Conservation (phyloP, 2,888 invertebrate species). For the Melanostoma mellinum region DNA sequence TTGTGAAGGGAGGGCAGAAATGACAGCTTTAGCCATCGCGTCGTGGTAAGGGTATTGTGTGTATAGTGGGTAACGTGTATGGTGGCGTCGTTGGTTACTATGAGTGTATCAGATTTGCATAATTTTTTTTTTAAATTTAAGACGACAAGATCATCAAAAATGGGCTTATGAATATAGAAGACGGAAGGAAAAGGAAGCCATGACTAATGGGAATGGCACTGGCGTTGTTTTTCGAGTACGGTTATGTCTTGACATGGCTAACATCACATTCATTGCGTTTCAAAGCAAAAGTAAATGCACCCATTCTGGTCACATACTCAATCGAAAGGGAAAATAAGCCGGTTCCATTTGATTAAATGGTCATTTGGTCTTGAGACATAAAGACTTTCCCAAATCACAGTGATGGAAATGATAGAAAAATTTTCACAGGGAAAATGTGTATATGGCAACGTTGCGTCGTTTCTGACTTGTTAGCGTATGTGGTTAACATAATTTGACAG, state of each 20-base stretch:
- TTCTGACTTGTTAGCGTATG: too few species aligned
- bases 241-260: too few species aligned
- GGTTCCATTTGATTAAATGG: not conserved
- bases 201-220: conserved; percentile 54
- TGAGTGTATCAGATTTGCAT: conserved; percentile 44
- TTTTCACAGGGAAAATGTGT: not conserved
- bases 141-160: conserved; percentile 55
- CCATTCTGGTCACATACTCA: conserved; percentile 57
- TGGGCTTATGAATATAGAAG: conserved; percentile 16
- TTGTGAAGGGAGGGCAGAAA: conserved; percentile 40
- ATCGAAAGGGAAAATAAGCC: not conserved
- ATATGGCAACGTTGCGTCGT: not conserved
- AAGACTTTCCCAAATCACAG: too few species aligned
- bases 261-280: too few species aligned
- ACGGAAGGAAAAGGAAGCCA: conserved; percentile 17
- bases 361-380: too few species aligned
- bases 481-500: too few species aligned
- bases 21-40: conserved; percentile 14
- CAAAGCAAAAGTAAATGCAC: not conserved
- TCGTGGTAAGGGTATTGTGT: conserved; percentile 22
- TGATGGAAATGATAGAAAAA: too few species aligned
- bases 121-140: conserved; percentile 28
- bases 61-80: conserved; percentile 9
- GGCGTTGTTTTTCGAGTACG: conserved; percentile 43
- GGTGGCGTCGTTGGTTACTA: conserved; percentile 36